phyloP scores from a whole-genome alignment of 2,113 vertebrate species.

The Macrotis lagotis region DNA sequence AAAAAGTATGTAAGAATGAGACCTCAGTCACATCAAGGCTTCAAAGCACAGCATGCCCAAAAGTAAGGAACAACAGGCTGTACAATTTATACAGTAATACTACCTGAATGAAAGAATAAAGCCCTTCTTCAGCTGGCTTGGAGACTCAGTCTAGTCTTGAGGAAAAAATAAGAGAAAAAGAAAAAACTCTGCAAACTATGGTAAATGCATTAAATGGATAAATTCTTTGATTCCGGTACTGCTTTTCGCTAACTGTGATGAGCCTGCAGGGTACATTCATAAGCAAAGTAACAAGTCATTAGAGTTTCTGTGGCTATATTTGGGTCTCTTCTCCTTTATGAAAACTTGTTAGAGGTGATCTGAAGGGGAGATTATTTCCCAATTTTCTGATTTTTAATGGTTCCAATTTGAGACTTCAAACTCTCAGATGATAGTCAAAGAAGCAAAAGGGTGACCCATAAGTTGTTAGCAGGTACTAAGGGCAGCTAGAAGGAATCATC shows the following conservation, averaged over 20 bases:
- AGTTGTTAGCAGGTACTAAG: constrained; percentile 73
- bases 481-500: constrained; percentile 73
- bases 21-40: background rate
- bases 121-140: background rate
- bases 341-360: constrained; percentile 41
- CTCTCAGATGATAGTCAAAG: constrained; percentile 44
- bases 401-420: constrained; percentile 42
- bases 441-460: constrained; percentile 48
- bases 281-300: background rate
- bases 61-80: background rate
- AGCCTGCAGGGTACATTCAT: background rate
- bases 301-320: background rate
- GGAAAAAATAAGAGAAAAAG: background rate
- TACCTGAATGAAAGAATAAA: background rate
- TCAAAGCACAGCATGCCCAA: background rate
- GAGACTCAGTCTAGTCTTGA: background rate
- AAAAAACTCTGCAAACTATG: background rate
- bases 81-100: background rate
- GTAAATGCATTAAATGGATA: background rate
- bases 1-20: background rate
- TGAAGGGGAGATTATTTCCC: background rate
- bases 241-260: background rate
- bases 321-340: background rate
- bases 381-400: constrained; percentile 30
- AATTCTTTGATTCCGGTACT: background rate